Conservation (phyloP, 2,888 invertebrate genomes). For the Dicroscelio sp. region DNA sequence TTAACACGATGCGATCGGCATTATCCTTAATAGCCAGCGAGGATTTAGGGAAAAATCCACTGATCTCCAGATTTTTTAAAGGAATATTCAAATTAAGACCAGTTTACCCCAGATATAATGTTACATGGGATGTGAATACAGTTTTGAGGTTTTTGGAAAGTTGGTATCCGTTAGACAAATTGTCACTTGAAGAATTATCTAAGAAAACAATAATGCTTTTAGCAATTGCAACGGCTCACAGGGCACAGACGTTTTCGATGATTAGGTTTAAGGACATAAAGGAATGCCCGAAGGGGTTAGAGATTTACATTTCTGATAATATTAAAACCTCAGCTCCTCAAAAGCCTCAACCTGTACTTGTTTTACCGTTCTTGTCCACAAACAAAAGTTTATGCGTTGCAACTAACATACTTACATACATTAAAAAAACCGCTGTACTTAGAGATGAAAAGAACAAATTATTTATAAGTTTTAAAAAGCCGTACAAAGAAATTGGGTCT, state of each 20-base stretch:
- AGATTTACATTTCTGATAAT: constrained; percentile 33
- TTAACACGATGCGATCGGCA: no score
- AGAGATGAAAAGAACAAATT: constrained; percentile 26
- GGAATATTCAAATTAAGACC: constrained; percentile 56
- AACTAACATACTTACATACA: constrained; percentile 18
- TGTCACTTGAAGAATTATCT: constrained; percentile 57
- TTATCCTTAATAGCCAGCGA: neutral
- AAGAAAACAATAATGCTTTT: constrained; percentile 58
- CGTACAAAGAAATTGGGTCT: constrained; percentile 32
- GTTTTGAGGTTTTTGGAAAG: constrained; percentile 47
- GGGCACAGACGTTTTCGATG: constrained; percentile 66
- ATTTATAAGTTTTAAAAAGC: constrained; percentile 50
- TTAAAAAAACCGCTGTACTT: constrained; percentile 43
- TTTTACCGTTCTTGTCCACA: constrained; percentile 41
- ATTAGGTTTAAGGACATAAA: constrained; percentile 67
- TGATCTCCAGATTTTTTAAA: constrained; percentile 66
- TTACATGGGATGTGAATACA: constrained; percentile 60
- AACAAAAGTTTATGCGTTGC: constrained; percentile 55
- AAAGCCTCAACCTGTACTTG: constrained; percentile 38
- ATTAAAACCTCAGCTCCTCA: constrained; percentile 70
- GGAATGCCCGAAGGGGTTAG: neutral
- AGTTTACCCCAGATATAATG: constrained; percentile 58
- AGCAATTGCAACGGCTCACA: constrained; percentile 67
- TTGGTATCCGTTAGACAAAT: constrained; percentile 27
- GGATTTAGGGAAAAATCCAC: constrained; percentile 34